Evolutionary conservation across 92 coral and sea anemone genomes (phyloP).

Genomic region (Isaurus tuberculatus): DNA sequence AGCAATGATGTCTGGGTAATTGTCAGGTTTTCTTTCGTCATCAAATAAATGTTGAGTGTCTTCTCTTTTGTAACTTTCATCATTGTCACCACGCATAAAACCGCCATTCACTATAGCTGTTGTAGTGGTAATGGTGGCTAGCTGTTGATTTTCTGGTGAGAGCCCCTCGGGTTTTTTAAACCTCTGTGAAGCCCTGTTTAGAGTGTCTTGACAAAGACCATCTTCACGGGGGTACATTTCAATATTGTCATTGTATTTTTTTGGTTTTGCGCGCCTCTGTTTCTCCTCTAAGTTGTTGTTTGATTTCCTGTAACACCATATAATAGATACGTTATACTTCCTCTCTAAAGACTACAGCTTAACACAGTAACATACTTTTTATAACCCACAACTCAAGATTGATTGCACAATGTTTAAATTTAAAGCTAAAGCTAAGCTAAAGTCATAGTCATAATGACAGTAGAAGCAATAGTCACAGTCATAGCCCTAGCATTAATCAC

Average conservation of each 20-base stretch:
- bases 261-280: slow-evolving; percentile 8
- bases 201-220: slow-evolving; percentile 33
- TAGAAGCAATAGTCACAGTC: too few species aligned
- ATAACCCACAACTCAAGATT: too few species aligned
- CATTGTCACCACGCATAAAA: not conserved
- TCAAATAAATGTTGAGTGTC: not conserved
- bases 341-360: not conserved
- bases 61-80: not conserved
- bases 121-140: not conserved
- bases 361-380: too few species aligned
- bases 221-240: slow-evolving; percentile 22
- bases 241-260: not conserved
- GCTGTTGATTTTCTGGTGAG: not conserved
- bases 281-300: not conserved
- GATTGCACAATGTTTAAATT: too few species aligned
- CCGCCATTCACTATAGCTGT: slow-evolving; percentile 28
- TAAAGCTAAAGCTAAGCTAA: too few species aligned
- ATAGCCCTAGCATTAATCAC: too few species aligned
- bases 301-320: not conserved
- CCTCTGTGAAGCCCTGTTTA: slow-evolving; percentile 17
- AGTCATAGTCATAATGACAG: too few species aligned
- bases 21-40: not conserved
- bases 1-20: slow-evolving; percentile 31
- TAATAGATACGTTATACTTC: not conserved
- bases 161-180: not conserved